Base-by-base conservation (phyloP, 2,888 invertebrate species). In the Chrysopilus asiliformis region DNA sequence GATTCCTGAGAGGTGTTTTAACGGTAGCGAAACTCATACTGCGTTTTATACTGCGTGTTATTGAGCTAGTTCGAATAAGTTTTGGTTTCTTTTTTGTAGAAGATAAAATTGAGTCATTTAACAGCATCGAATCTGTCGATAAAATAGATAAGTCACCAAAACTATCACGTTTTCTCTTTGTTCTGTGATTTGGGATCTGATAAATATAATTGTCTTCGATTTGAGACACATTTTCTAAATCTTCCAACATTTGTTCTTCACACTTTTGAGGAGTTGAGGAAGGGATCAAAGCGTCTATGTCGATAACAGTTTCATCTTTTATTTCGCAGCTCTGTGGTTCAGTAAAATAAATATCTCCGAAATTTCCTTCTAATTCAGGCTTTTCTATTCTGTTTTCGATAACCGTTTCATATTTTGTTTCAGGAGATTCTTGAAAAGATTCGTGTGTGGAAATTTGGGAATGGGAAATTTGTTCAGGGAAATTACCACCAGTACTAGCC, bases 21-120 rank as follows among this genome's bases (percentile, higher is more conserved):
- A 55, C 55, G 2, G 59, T 57, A 9, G 57, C 61, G 46, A 64
- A 63, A 37, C 60, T 64, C 51, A 64, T 58, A 16, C 64, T 61
- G 1, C 62, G 53, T 25, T 55, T 56, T 8, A 64, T 48, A 4
- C 56, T 56, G 9, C 60, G 50, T 29, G 60, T 58, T 30, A 64
- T 58, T 20, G 63, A 64, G 4, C 60, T 61, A 2, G 60, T 56
- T 33, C 64, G 57, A 35, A 55, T 53, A 5, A 64, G 49, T 45
- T 64, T 64, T 1, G 60, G 60, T 35, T 64, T 64, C 41, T 64
- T 64, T n/a, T n/a, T n/a, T n/a, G n/a, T n/a, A 8, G 59, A 57
- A 2, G 45, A 45, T 29, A 24, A 29, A 24, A 31, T 42, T 22
- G 39, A 39, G 1, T 57, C 56, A 39, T 54, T 35, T n/a, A 38